A percentile compares a stretch with the other conserved stretches of the same genome.
Conservation (phyloP, 2,113 vertebrate species). For the Xenopus borealis region DNA sequence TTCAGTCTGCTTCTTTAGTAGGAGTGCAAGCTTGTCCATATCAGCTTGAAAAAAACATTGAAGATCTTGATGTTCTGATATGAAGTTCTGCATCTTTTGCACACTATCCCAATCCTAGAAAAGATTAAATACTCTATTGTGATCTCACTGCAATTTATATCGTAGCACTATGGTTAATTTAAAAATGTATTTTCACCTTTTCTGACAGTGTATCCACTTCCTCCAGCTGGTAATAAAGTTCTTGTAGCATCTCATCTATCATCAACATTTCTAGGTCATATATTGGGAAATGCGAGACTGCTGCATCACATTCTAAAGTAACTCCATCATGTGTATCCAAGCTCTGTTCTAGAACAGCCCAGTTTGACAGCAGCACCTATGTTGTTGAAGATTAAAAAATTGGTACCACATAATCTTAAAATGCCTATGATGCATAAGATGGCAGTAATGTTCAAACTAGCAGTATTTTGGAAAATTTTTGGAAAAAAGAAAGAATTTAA, state of each 20-base stretch:
- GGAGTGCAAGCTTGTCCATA: slow-evolving; percentile 21
- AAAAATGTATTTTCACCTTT: slow-evolving; percentile 47
- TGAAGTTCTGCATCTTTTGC: slow-evolving; percentile 25
- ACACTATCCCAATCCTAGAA: background rate
- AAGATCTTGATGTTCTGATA: slow-evolving; percentile 40
- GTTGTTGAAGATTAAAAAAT: slow-evolving; percentile 16
- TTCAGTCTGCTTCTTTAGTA: background rate
- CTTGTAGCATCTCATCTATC: slow-evolving; percentile 67
- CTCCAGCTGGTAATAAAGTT: slow-evolving; percentile 55
- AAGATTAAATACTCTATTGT: slow-evolving; percentile 23
- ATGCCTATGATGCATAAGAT: no score
- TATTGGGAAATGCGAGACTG: slow-evolving; percentile 15
- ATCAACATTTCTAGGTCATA: slow-evolving; percentile 60
- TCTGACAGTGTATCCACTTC: slow-evolving; percentile 51
- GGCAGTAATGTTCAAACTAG: no score
- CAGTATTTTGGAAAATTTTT: no score
- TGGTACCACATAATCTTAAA: no score
- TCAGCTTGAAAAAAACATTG: slow-evolving; percentile 26
- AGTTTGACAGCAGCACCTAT: slow-evolving; percentile 55
- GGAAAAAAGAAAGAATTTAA: no score
- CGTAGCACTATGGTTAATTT: no score
- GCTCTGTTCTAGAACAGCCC: slow-evolving; percentile 50
- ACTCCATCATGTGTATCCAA: slow-evolving; percentile 54
- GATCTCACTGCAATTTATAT: no score
- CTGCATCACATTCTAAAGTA: slow-evolving; percentile 48